Conservation (phyloP, 2,888 invertebrate genomes). For the Andrena fulva region DNA sequence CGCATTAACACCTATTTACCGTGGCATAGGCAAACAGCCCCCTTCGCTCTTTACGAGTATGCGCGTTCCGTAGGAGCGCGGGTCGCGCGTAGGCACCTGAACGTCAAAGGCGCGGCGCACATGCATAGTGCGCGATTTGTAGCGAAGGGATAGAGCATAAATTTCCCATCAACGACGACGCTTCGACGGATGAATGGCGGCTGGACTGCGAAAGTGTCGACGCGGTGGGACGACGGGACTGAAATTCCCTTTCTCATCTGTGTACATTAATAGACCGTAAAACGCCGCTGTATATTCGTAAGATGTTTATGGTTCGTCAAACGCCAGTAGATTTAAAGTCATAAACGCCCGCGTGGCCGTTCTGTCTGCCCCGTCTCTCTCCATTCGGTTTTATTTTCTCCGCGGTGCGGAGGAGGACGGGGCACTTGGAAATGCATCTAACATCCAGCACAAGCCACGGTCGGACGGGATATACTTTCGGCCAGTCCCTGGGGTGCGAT, state of each 20-base stretch:
- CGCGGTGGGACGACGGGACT: neutral
- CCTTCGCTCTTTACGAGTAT: neutral
- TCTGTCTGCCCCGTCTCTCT: neutral
- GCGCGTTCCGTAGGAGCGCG: neutral
- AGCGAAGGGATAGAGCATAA: constrained; percentile 10
- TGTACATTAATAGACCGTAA: constrained; percentile 42
- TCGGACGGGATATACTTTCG: constrained; percentile 54
- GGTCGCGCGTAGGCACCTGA: neutral
- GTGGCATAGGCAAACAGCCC: constrained; percentile 53
- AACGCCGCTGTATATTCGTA: constrained; percentile 23
- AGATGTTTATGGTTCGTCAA: constrained; percentile 42
- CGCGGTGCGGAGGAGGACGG: constrained; percentile 37
- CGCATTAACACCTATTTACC: constrained; percentile 83
- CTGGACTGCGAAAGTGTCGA: neutral
- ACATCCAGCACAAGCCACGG: constrained; percentile 65
- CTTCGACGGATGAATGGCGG: constrained; percentile 8
- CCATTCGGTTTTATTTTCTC: constrained; percentile 47
- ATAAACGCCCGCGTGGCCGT: constrained; percentile 36
- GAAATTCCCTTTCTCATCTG: constrained; percentile 25
- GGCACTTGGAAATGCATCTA: constrained; percentile 68
- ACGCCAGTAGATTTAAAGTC: constrained; percentile 57
- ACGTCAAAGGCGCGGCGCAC: neutral
- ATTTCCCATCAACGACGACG: constrained; percentile 18
- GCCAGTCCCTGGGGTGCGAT: constrained; percentile 82
- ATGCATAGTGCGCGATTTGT: neutral